Evolutionary conservation across 2,797 vertebrate species (phyloP).

Genomic region (Alfaro cultratus): DNA sequence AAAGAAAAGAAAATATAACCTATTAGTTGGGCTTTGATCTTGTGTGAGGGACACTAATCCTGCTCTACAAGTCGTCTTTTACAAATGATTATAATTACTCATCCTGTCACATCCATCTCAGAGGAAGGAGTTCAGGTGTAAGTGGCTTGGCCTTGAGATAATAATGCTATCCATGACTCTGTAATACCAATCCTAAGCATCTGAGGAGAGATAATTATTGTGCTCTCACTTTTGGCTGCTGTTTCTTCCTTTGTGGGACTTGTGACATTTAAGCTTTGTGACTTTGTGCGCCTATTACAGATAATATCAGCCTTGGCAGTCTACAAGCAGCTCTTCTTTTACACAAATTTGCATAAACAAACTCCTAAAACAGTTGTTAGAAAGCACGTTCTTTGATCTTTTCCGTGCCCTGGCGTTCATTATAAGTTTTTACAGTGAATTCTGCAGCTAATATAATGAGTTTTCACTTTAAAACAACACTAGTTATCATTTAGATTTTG

Average conservation of each 20-base stretch:
- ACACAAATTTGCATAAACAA: not conserved
- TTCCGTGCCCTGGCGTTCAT: not conserved
- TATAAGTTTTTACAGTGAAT: not conserved
- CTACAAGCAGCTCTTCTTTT: not conserved
- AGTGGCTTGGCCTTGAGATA: constrained; percentile 10
- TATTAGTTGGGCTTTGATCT: constrained; percentile 10
- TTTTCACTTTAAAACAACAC: not conserved
- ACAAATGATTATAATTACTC: constrained; percentile 13
- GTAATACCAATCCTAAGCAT: constrained; percentile 32
- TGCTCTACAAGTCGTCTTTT: not conserved
- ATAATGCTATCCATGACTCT: constrained; percentile 17
- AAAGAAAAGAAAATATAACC: not conserved
- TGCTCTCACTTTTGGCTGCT: constrained; percentile 22
- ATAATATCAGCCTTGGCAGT: not conserved
- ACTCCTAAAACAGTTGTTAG: not conserved
- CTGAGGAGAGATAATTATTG: constrained; percentile 38
- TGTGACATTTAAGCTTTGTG: constrained; percentile 19
- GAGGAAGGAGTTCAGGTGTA: constrained; percentile 31
- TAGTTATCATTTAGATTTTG: not conserved
- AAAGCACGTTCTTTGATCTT: not conserved
- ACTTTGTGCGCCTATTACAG: constrained; percentile 3
- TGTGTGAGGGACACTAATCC: constrained; percentile 13
- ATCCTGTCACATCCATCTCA: constrained; percentile 9
- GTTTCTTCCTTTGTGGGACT: constrained; percentile 19
- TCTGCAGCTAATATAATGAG: not conserved